Evolutionary conservation across 2,113 vertebrate genomes (phyloP).

Genomic region (Anseranas semipalmata): DNA sequence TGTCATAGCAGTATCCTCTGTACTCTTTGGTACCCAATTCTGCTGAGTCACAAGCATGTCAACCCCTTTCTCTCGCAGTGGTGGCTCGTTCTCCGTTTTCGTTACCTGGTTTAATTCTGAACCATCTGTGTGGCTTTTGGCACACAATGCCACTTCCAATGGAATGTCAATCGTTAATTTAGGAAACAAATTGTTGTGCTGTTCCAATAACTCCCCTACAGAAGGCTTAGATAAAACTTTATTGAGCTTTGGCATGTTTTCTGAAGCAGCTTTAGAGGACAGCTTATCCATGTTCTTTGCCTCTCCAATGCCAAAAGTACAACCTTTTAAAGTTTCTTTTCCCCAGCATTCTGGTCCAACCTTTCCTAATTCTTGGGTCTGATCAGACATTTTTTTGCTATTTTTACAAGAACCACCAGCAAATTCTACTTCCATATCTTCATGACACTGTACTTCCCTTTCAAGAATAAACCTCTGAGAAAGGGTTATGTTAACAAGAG

Average conservation of each 20-base stretch:
- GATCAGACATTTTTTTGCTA: slow-evolving; percentile 48
- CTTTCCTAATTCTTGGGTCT: slow-evolving; percentile 44
- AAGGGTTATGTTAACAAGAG: slow-evolving; percentile 12
- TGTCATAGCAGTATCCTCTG: not conserved
- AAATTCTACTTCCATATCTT: slow-evolving; percentile 58
- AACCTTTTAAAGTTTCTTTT: slow-evolving; percentile 58
- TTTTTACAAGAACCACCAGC: slow-evolving; percentile 44
- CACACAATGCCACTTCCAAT: not conserved
- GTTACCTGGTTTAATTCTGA: not conserved
- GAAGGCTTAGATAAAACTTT: slow-evolving; percentile 60
- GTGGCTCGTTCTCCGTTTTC: not conserved
- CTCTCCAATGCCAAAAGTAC: slow-evolving; percentile 47
- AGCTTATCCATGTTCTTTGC: slow-evolving; percentile 53
- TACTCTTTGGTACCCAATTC: not conserved
- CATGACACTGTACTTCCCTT: slow-evolving; percentile 30
- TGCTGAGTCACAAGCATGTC: not conserved
- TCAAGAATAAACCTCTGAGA: slow-evolving; percentile 48
- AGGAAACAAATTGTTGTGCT: slow-evolving; percentile 33
- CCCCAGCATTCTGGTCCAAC: slow-evolving; percentile 23
- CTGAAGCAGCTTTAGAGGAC: not conserved
- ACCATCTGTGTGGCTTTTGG: not conserved
- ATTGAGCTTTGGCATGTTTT: not conserved
- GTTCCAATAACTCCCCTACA: not conserved
- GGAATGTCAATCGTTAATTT: slow-evolving; percentile 11
- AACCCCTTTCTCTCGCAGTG: not conserved